Base-by-base conservation (phyloP, 2,113 vertebrate species). In the Connochaetes taurinus region DNA sequence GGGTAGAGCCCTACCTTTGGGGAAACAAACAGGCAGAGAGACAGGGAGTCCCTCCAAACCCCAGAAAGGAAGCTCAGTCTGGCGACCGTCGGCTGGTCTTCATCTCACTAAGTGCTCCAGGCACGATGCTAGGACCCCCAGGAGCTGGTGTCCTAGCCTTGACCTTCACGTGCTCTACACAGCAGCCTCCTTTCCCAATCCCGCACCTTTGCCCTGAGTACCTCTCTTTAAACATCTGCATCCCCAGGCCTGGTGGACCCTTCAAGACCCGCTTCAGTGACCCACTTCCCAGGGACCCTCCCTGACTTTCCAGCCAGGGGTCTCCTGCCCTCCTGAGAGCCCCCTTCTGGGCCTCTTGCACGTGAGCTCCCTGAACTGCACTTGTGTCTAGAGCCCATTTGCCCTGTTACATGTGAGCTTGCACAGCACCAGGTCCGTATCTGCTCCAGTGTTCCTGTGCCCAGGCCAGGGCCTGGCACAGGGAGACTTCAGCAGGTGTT, bases 131-230 rank as follows among this genome's bases (percentile, higher is more conserved):
- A 29, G n/a, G 27, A 27, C 31, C 23, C 19, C 55, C 36, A 23
- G 23, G 12, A 55, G 6, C 5, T 27, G 47, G 1, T 50, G 2
- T 16, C 29, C 74, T 21, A 11, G 50, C 15, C 52, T 52, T 0
- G 27, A 15, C 40, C 82, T 71, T 31, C 7, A 2, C 52, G 31
- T 36, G 10, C 19, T 84, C 60, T 11, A 64, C 64, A 52, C 17
- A 60, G 29, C 29, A 17, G 12, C 9, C 19, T 36, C 76, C 47
- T 71, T n/a, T 40, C 36, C 36, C 53, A 62, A 6, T 29, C 47
- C 27, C 13, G 23, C 1, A 27, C 45, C 89, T 95, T 25, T 64
- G 67, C 43, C 55, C 50, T 2, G 9, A 52, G 87, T 2, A n/a
- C 8, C 33, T 87, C 52, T 62, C 16, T 91, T 40, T 36, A 17